Percentiles rank a stretch among this genome's conserved stretches.
Evolutionary conservation across 2,797 vertebrate species (phyloP).

Genomic region (Tinamus major): DNA sequence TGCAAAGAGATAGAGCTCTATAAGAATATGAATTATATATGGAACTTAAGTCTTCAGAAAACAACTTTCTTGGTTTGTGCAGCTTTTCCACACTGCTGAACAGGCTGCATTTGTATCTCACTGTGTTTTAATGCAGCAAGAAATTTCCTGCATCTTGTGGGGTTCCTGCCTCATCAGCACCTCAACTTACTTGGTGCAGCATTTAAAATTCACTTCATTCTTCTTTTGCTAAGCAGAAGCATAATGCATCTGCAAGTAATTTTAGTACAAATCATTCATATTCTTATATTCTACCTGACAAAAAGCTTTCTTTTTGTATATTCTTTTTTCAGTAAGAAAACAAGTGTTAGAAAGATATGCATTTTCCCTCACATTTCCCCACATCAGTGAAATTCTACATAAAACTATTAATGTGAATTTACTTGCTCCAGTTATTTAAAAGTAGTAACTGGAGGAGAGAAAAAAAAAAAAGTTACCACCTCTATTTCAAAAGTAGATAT

Average conservation of each 20-base stretch:
- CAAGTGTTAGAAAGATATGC: fast-evolving
- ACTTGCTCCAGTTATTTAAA: background rate
- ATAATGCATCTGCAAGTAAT: background rate
- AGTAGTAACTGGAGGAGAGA: background rate
- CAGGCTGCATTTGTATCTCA: background rate
- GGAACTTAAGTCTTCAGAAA: background rate
- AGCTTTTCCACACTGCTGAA: background rate
- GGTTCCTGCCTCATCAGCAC: background rate
- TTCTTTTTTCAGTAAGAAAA: background rate
- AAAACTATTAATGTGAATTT: background rate
- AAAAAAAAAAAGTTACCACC: no score
- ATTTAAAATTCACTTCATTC: background rate
- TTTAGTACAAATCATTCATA: background rate
- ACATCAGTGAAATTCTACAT: background rate
- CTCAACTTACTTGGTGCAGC: background rate
- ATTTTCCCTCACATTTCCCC: background rate
- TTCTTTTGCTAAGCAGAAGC: background rate
- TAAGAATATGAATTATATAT: background rate
- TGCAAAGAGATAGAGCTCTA: background rate
- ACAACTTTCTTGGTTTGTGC: background rate
- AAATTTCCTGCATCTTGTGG: background rate
- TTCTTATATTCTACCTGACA: background rate
- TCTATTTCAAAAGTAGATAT: background rate
- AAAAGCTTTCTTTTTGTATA: background rate
- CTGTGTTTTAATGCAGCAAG: background rate